Base-by-base conservation (phyloP, 2,888 invertebrate species). In the Siphonodentalium dalli region DNA sequence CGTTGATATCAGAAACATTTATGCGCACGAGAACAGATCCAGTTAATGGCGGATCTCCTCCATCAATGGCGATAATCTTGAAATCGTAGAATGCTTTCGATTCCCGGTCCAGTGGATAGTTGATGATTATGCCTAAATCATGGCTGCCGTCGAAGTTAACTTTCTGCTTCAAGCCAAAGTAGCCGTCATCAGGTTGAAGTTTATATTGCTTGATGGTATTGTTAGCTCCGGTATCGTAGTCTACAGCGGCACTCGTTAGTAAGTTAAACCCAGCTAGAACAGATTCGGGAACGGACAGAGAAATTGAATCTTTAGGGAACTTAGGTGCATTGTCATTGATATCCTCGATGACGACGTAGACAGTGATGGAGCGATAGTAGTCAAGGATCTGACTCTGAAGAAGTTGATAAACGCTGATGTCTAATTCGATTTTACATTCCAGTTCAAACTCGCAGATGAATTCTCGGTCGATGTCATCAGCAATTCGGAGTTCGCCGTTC, bases 1-100 rank as follows among this genome's bases (percentile, higher is more conserved):
- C 75, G 54, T 75, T 75, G 27, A 63, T 55, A 45, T 75, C 75
- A 6, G 66, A 65, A 9, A 75, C 68, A 3, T 66, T 66, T n/a
- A 75, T 71, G 44, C 71, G 69, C n/a, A 75, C 64, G 18, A 63
- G 60, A 6, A 71, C 68, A 2, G 68, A 64, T 6, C 74, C 75
- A 6, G 69, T 68, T 28, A 60, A 55, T 11, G 56, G 61, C 2
- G 74, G 74, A 20, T 49, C 56, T 1, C 76, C 76, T 15, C 69
- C 71, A 65, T 76, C 76, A 18, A 63, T 61, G 5, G 76, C 76
- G 27, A 68, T 60, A 20, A 76, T 66, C 7, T 60, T 65, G 18
- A 77, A 49, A 15, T 68, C 63, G 50, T 75, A 76, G 33, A 64
- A 67, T 46, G 66, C 68, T 29, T 53, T 51, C 4, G 55, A 61